Evolutionary conservation across 2,797 vertebrate species (phyloP).

Genomic region (Garrulus glandarius): DNA sequence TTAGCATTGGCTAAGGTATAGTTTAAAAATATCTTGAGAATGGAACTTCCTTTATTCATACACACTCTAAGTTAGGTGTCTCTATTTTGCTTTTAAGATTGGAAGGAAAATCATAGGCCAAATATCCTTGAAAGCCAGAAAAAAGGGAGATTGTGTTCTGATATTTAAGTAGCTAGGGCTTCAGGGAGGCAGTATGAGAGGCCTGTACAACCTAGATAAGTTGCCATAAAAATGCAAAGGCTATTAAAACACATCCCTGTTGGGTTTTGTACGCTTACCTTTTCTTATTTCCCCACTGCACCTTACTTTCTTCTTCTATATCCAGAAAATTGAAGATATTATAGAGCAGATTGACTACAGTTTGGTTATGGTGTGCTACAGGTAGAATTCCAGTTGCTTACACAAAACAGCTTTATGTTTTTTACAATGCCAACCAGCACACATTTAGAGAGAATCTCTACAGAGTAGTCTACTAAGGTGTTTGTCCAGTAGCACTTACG

Average conservation of each 20-base stretch:
- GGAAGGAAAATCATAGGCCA: not conserved
- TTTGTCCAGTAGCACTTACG: not conserved
- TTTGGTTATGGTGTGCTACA: not conserved
- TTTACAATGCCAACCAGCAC: not conserved
- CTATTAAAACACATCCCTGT: not conserved
- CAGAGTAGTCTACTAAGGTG: not conserved
- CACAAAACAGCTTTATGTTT: not conserved
- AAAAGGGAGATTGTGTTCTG: not conserved
- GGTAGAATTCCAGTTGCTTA: not conserved
- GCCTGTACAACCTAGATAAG: not conserved
- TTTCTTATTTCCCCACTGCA: not conserved
- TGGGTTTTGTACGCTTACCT: fast-evolving
- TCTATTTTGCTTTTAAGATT: not conserved
- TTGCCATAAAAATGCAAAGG: not conserved
- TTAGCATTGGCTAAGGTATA: not conserved
- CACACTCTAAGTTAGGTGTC: not conserved
- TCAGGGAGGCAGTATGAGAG: not conserved
- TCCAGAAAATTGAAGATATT: not conserved
- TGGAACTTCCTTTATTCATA: not conserved
- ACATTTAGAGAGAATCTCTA: not conserved
- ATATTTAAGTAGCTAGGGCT: not conserved
- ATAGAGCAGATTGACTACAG: not conserved
- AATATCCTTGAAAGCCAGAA: not conserved
- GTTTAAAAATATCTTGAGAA: not conserved
- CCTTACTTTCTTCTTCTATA: not conserved